Conservation (phyloP, 2,113 vertebrate species). For the Ciconia stormi region DNA sequence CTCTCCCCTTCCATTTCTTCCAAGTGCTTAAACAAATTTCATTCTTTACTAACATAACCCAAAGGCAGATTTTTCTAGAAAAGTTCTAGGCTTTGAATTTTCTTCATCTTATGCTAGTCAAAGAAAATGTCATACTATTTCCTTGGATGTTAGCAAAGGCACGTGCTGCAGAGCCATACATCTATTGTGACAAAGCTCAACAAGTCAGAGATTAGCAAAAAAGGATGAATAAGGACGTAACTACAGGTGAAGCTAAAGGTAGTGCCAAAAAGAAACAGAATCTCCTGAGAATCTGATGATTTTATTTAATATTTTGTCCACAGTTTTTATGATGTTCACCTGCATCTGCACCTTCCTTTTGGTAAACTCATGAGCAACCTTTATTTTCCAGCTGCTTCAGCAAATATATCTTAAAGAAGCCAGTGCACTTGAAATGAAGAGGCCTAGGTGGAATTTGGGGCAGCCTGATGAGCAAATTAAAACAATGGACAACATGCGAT, state of each 20-base stretch:
- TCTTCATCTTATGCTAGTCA: neutral
- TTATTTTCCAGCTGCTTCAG: neutral
- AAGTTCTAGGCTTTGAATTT: neutral
- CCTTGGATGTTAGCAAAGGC: neutral
- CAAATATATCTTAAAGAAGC: neutral
- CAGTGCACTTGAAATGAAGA: neutral
- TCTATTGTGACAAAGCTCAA: neutral
- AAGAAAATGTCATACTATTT: neutral
- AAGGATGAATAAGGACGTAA: neutral
- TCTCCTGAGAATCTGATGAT: neutral
- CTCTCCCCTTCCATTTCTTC: neutral
- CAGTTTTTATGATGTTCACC: neutral
- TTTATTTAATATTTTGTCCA: neutral
- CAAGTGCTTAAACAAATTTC: neutral
- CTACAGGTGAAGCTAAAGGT: neutral
- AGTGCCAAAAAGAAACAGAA: neutral
- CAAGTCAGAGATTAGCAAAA: neutral
- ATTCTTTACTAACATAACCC: neutral
- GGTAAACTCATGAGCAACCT: neutral
- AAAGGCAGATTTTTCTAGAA: neutral
- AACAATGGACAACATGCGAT: neutral
- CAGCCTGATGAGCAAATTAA: neutral
- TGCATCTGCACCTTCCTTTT: neutral
- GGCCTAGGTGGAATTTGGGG: neutral
- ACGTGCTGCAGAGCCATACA: rapidly evolving